Evolutionary conservation across 92 coral and sea anemone genomes (phyloP), one percentile per base, ranked within the genome.

Genomic region (Montipora capitata): DNA sequence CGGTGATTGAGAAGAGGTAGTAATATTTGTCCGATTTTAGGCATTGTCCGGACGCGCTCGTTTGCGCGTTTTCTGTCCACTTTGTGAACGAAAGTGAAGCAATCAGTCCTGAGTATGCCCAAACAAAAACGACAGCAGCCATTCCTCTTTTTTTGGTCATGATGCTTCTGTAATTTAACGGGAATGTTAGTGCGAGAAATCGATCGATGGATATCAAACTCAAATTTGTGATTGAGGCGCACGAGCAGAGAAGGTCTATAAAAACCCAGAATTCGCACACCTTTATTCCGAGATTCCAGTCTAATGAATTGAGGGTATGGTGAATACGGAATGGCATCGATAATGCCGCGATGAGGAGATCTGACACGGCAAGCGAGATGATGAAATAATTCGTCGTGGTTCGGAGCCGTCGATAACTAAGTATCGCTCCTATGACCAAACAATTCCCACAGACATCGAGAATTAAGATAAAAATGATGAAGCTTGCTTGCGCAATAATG

Each of bases 251-350:
- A 9, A 93, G 69, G 71, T 98, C 99, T 71, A 95, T 88, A 83
- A 98, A 96, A 38, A 96, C 80, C 98, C 98, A 98, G 70, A 98
- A 76, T 76, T 96, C 82, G 72, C 99, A 98, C 6, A 91, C 91
- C 2, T 77, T 44, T 10, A 74, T 88, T 4, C 99, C 99, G 5
- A 98, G 92, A 72, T 98, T 93, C 99, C 99, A 98, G 69, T 85
- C 80, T 96, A 94, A 89, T 1, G 14, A 69, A 52, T 97, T 97
- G 0, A 97, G 85, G 9, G 95, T 87, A 82, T 96, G 99, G 78
- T 98, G 99, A 40, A 96, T 88, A 17, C 97, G 95, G 87, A 98
- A 98, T 62, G 99, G 98, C 93, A 98, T 94, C 9, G 96, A 92
- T 10, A 95, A 74, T 12, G 89, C 97, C 3, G 96, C 99, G 27